Percentiles rank a stretch among this genome's conserved stretches.
These are phyloP conservation scores for Montifringilla adamsi DNA, from an alignment of 2,113 vertebrate genomes.

Conservation along the genomic window DNA sequence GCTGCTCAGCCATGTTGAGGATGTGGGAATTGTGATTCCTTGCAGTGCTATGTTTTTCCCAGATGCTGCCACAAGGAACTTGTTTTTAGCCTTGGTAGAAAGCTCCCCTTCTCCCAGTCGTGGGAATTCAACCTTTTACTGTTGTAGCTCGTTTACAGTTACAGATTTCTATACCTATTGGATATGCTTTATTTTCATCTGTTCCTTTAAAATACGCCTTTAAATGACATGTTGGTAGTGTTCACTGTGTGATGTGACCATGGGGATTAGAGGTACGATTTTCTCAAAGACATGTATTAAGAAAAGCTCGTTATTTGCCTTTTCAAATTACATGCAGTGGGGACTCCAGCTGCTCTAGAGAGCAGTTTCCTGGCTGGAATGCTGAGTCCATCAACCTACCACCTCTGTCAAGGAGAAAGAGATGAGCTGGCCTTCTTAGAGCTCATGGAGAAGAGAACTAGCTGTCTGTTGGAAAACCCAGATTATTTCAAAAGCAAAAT, in stretches of 20 bases:
- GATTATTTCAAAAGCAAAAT: background rate
- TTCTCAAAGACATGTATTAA: background rate
- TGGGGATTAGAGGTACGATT: background rate
- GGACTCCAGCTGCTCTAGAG: background rate
- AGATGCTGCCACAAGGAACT: background rate
- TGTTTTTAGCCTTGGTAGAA: background rate
- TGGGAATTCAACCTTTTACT: background rate
- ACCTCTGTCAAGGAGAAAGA: background rate
- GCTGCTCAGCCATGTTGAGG: background rate
- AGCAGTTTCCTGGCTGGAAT: background rate
- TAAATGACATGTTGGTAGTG: background rate
- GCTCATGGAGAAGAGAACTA: background rate
- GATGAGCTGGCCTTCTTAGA: background rate
- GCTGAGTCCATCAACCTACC: background rate
- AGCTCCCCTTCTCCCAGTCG: background rate
- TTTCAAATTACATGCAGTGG: background rate
- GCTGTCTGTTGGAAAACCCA: background rate
- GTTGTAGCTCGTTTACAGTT: background rate
- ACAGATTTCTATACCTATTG: background rate
- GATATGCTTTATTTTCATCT: background rate
- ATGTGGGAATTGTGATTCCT: fast-evolving
- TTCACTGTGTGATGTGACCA: background rate
- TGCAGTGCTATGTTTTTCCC: background rate
- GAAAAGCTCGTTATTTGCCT: background rate
- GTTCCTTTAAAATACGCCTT: background rate